phyloP scores from a whole-genome alignment of 2,888 invertebrate species.

The Griposia aprilina region DNA sequence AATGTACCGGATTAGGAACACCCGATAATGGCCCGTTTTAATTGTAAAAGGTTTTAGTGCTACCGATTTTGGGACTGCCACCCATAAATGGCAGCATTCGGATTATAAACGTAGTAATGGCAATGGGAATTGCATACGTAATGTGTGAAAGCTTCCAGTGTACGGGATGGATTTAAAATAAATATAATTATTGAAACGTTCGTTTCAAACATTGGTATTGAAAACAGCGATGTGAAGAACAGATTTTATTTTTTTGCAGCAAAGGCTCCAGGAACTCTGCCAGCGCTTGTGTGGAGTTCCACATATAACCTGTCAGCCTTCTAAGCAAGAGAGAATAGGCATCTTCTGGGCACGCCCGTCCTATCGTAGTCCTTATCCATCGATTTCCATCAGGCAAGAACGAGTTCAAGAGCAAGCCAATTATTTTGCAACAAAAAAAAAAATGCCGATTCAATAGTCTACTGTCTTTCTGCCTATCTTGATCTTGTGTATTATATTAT shows the following conservation, averaged over 20 bases:
- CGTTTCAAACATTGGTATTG: slow-evolving; percentile 3
- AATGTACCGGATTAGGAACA: slow-evolving; percentile 81
- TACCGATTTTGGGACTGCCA: slow-evolving; percentile 65
- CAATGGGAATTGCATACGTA: slow-evolving; percentile 54
- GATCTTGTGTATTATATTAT: not conserved
- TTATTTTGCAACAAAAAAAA: too few relatives aligned
- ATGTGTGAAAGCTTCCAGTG: slow-evolving; percentile 27
- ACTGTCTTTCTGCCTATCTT: not conserved
- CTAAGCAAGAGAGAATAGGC: not conserved
- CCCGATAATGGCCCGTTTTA: slow-evolving; percentile 82
- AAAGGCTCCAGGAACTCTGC: not conserved
- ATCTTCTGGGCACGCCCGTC: not conserved
- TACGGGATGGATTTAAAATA: slow-evolving; percentile 21
- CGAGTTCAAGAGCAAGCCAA: too few relatives aligned
- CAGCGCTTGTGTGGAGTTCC: not conserved
- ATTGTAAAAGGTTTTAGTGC: slow-evolving; percentile 77
- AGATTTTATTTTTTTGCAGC: not conserved
- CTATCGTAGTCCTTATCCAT: not conserved
- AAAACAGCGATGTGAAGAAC: not conserved
- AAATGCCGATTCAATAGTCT: not conserved
- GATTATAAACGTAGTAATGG: slow-evolving; percentile 52
- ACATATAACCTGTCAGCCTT: not conserved
- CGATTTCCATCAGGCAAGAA: not conserved
- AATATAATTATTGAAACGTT: slow-evolving; percentile 2
- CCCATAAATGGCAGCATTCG: slow-evolving; percentile 56